phyloP scores from a whole-genome alignment of 1,140 invertebrate species.

The Archivesica marissinica region DNA sequence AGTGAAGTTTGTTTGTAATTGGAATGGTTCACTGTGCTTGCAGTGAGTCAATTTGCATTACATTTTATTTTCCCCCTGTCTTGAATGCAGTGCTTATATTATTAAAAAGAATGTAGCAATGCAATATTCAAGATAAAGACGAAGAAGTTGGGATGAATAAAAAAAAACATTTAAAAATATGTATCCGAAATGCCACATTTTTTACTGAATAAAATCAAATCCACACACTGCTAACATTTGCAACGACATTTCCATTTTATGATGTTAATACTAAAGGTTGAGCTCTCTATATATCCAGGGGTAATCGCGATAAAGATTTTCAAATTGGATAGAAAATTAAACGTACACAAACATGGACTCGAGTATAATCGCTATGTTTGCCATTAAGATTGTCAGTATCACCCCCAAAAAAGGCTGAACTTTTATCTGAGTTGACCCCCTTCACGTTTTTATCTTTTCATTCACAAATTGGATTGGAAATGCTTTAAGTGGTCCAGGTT shows the following conservation, averaged over 20 bases:
- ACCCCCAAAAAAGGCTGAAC: not conserved
- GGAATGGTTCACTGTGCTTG: too few relatives aligned
- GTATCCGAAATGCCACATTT: too few relatives aligned
- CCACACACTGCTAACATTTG: not conserved
- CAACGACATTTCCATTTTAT: not conserved
- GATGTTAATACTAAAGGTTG: not conserved
- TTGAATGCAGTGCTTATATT: too few relatives aligned
- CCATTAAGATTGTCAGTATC: not conserved
- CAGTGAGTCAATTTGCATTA: too few relatives aligned
- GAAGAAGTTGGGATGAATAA: too few relatives aligned
- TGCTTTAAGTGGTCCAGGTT: not conserved
- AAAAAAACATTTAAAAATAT: too few relatives aligned
- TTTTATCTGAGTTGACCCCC: constrained; percentile 22
- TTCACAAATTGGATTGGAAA: constrained; percentile 22
- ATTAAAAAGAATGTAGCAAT: too few relatives aligned
- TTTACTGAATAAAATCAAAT: not conserved
- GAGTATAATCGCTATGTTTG: not conserved
- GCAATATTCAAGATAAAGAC: too few relatives aligned
- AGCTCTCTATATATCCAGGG: not conserved
- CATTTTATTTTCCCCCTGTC: too few relatives aligned
- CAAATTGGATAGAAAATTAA: constrained; percentile 21
- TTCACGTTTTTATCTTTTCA: constrained; percentile 22
- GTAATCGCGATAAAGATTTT: constrained; percentile 8
- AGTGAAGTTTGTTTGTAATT: too few relatives aligned
- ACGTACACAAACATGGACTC: constrained; percentile 20